These are phyloP conservation scores for Muraenolepis orangiensis DNA, from an alignment of 2,797 vertebrate genomes.

Conservation along the genomic window DNA sequence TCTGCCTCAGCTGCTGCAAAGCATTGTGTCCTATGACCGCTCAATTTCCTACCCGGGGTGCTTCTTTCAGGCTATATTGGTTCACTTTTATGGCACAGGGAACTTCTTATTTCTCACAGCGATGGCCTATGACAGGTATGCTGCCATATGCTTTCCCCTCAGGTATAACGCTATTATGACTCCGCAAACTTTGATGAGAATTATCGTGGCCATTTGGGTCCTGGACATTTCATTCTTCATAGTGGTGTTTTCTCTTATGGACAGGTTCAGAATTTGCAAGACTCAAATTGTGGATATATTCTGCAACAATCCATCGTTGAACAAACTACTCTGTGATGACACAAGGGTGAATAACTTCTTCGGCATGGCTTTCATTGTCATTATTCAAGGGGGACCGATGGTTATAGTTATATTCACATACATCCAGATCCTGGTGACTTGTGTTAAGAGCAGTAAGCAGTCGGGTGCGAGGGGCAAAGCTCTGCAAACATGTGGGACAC, in stretches of 20 bases:
- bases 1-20: constrained; percentile 60
- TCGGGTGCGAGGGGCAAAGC: constrained; percentile 57
- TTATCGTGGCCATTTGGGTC: constrained; percentile 52
- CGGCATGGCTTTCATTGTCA: constrained; percentile 48
- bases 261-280: constrained; percentile 49
- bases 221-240: constrained; percentile 19
- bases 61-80: constrained; percentile 61
- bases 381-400: constrained; percentile 54
- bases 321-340: constrained; percentile 65
- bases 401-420: constrained; percentile 73
- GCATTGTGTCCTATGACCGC: constrained; percentile 58
- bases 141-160: constrained; percentile 74
- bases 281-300: constrained; percentile 58
- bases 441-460: constrained; percentile 50
- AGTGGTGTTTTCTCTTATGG: constrained; percentile 27
- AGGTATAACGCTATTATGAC: constrained; percentile 66
- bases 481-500: constrained; percentile 65
- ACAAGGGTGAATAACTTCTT: constrained; percentile 61
- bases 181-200: constrained; percentile 31
- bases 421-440: constrained; percentile 67
- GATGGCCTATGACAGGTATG: constrained; percentile 77
- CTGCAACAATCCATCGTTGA: constrained; percentile 71
- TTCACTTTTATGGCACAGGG: constrained; percentile 68
- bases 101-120: constrained; percentile 65
- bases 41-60: constrained; percentile 62